Evolutionary conservation across 2,888 invertebrate genomes (phyloP), one percentile per base, ranked within the genome.

Genomic region (Pachliopta kotzebuea): DNA sequence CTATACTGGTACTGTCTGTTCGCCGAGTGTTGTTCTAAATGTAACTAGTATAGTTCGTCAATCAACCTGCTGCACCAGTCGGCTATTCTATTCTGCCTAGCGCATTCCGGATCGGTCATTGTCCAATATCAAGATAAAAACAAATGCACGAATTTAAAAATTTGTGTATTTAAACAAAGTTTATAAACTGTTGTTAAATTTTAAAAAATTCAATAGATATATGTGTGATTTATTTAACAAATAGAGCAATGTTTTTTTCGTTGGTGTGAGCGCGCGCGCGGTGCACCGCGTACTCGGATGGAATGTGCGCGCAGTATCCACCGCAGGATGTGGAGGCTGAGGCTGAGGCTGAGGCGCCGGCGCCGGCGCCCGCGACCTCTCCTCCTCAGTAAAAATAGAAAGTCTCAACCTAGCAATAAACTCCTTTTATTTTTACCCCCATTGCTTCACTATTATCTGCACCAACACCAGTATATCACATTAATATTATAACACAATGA

Each of bases 331-430:
- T 77, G 79, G 88, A 88, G 87, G 88, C 89, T 85, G 86, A 76
- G 81, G 86, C 89, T 85, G 86, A 76, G 81, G 88, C 89, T 85
- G 86, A 76, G 81, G 86, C 89, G 85, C 86, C 76, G 81, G 86
- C 71, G 77, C 74, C 78, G 79, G 76, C 64, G 79, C 79, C 81
- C 79, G 81, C 85, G 83, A 84, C 89, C 88, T 87, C 84, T 83
- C 85, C 84, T 78, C 84, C 83, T 81, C 83, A 84, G 83, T 86
- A 89, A 90, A 90, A 91, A 91, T 91, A 91, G 91, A 91, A 91
- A 91, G 91, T 85, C 79, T 76, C 76, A 86, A 86, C 84, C 84
- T 76, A 83, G 78, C 79, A 53, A 26, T 26, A 80, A 83, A 81
- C 80, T 85, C 86, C 86, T 86, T 88, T 88, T 86, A 84, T 87